Percentiles rank a stretch among this genome's conserved stretches.
These are phyloP conservation scores for Carassius carassius DNA, from an alignment of 2,113 vertebrate genomes.

Conservation along the genomic window DNA sequence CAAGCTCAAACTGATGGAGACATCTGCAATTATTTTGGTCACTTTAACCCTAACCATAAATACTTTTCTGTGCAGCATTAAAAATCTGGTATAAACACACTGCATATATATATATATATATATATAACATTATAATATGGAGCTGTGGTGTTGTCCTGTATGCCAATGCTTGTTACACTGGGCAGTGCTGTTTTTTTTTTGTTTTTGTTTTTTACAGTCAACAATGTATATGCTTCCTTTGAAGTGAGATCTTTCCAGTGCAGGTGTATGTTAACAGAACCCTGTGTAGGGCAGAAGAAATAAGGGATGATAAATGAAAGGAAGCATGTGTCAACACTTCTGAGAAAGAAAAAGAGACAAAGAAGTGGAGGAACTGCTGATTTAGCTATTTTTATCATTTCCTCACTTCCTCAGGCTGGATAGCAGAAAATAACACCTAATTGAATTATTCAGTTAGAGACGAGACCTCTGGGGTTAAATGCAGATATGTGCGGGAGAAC, in stretches of 20 bases:
- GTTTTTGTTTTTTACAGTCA: not conserved
- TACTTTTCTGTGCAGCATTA: not conserved
- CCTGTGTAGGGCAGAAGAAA: not conserved
- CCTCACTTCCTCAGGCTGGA: conserved; percentile 31
- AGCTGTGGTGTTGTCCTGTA: not conserved
- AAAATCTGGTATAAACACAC: not conserved
- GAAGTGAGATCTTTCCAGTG: not conserved
- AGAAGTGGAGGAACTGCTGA: not conserved
- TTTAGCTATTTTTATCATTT: conserved; percentile 55
- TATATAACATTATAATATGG: not conserved
- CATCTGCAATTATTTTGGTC: not conserved
- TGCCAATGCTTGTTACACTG: not conserved
- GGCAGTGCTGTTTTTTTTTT: not conserved
- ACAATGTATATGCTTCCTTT: not conserved
- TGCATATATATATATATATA: no score
- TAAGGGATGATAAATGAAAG: conserved; percentile 50
- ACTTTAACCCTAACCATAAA: not conserved
- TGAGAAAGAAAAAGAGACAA: conserved; percentile 15
- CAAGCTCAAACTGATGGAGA: conserved; percentile 1
- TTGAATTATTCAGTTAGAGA: conserved; percentile 12
- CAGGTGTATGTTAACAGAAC: not conserved
- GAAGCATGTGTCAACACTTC: conserved; percentile 53
- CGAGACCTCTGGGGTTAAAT: not conserved
- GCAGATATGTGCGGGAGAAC: not conserved
- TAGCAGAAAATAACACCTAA: conserved; percentile 14